Percentiles rank a stretch among this genome's conserved stretches.
These are phyloP conservation scores for Glaucidium brasilianum DNA, from an alignment of 2,113 vertebrate species.

Conservation along the genomic window DNA sequence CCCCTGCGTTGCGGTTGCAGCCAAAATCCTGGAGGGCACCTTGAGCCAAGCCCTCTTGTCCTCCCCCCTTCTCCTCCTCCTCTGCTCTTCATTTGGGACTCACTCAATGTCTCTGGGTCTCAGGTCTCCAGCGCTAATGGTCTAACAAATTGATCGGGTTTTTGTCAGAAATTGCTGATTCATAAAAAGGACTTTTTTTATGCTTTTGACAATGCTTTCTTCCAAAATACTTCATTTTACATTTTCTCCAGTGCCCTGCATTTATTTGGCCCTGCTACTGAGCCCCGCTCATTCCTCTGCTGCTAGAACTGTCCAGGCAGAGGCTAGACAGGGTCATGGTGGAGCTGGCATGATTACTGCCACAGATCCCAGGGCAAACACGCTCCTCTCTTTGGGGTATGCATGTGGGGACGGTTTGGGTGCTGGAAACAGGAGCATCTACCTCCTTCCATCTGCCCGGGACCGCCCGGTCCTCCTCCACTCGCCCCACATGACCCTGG, in stretches of 20 bases:
- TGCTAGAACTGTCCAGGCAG: background rate
- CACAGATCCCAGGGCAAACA: background rate
- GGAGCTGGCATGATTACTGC: rapidly evolving
- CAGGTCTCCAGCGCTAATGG: background rate
- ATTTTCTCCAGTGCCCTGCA: background rate
- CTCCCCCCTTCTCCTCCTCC: background rate
- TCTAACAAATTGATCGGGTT: background rate
- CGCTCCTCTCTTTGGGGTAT: rapidly evolving
- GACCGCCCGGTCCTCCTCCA: background rate
- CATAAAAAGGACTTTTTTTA: background rate
- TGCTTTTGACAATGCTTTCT: background rate
- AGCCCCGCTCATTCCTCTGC: rapidly evolving
- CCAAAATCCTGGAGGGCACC: background rate
- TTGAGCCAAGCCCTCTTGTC: background rate
- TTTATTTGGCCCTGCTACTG: background rate
- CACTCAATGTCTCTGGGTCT: background rate
- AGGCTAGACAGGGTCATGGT: background rate
- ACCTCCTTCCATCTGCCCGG: rapidly evolving
- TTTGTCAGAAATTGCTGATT: background rate
- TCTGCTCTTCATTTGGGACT: background rate
- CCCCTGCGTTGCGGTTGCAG: rapidly evolving
- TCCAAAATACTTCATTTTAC: background rate
- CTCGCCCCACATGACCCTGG: rapidly evolving
- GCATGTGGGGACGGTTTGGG: background rate
- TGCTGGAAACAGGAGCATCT: background rate